Base-by-base conservation (phyloP, 2,797 vertebrate genomes). In the Sebastes nivosus region DNA sequence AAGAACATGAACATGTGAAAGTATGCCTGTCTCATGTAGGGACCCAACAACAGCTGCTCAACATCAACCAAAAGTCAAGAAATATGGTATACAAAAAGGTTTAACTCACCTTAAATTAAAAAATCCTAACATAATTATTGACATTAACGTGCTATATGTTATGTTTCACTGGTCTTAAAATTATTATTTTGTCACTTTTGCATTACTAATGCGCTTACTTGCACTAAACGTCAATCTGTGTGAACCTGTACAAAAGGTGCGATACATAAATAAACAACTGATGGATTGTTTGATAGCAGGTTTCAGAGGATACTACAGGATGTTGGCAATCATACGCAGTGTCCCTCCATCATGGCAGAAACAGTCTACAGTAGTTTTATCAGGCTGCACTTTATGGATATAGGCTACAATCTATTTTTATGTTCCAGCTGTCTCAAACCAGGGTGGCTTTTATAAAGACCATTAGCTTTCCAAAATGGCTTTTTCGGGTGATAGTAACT, bases 371-470 rank as follows among this genome's bases (percentile, higher is more conserved):
- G 55, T 25, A 55, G 46, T 66, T 88, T 57, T 75, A 66, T 86
- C 74, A 71, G 64, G 52, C 50, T 75, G 58, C 66, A 70, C 38
- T 73, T 86, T 82, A 79, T 82, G 64, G 67, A 79, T 73, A 78
- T 50, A 13, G 52, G 57, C 46, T 72, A 55, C 71, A 58, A 32
- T 80, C 42, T 71, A 27, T 68, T 75, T 88, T 85, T 83, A 88
- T 86, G 75, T n/a, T 54, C 78, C 82, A 86, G 77, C 72, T 85
- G 84, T 72, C 55, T 36, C 46, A 61, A 59, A 79, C 65, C 50
- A 65, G 50, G 42, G 7, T 63, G 50, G 32, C 65, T 72, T 55
- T 50, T 36, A 42, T 68, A 80, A 87, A 76, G 25, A 55, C 70
- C 36, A 22, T 59, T 79, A 61, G 38, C 70, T 38, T 80, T 73